Evolutionary conservation across 2,888 invertebrate species (phyloP), one percentile per base, ranked within the genome.

Genomic region (Hypsopygia costalis): DNA sequence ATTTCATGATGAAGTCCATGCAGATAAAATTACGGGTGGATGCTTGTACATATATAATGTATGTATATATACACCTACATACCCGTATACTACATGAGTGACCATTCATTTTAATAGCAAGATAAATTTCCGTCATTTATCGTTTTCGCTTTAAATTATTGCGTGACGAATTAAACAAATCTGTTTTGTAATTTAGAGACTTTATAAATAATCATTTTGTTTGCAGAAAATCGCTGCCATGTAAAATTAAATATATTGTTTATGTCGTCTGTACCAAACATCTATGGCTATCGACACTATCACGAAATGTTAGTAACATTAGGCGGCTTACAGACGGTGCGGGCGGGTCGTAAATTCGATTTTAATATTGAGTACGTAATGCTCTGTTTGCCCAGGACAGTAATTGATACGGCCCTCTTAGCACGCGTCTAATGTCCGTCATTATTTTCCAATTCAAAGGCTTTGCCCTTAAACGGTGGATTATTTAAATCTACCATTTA

Each of bases 361-460:
- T 88, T 88, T 88, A 88, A 88, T 88, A 82, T 76, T 72, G 76
- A 83, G 69, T 76, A 68, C 71, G 66, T 83, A 86, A 86, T 81
- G 63, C 78, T 71, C 70, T 70, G 79, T 81, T 82, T 79, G 81
- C 81, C 73, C 70, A 62, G 66, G 58, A 59, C 69, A 69, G 77
- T 85, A 85, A 87, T 87, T 85, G 86, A 86, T 86, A 85, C 81
- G 64, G 69, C 79, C 79, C 79, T 78, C 75, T 78, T 74, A 77
- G 78, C 71, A 70, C 58, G 69, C 67, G 60, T 73, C 77, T 83
- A 85, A 85, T 82, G 69, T 81, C 85, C 63, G 81, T 86, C 78
- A 88, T 88, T 87, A 88, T 88, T 81, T 88, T 83, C 80, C 66
- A 80, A 87, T 88, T 86, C 83, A 64, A 69, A 64, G 78, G 68